Conservation (phyloP, 2,797 vertebrate species). For the Protonibea diacanthus region DNA sequence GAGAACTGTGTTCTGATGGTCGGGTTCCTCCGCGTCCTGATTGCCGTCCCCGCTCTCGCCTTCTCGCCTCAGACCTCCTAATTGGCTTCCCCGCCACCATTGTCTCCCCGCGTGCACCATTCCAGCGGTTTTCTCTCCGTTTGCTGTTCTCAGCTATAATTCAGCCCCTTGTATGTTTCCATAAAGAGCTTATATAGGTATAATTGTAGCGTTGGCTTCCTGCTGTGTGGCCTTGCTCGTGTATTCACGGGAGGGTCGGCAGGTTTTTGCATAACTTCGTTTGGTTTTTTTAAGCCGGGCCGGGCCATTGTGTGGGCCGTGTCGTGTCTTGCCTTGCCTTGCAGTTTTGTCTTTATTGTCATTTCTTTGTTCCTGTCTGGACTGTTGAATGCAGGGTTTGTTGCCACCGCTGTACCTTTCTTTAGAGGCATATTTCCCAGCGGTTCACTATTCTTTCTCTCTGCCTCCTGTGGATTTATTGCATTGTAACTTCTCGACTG, state of each 20-base stretch:
- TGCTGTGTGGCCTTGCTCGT: conserved; percentile 56
- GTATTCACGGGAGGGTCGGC: conserved; percentile 53
- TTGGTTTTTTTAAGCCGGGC: conserved; percentile 15
- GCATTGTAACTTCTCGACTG: conserved; percentile 21
- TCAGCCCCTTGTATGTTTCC: conserved; percentile 62
- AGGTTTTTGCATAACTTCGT: conserved; percentile 26
- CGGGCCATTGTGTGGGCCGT: conserved; percentile 5
- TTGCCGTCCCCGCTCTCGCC: conserved; percentile 16
- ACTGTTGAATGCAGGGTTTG: conserved; percentile 3
- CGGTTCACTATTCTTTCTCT: conserved; percentile 20
- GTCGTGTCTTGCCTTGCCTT: conserved; percentile 8
- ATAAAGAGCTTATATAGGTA: conserved; percentile 61
- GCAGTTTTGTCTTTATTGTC: conserved; percentile 26
- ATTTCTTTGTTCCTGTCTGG: conserved; percentile 24
- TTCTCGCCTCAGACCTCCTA: conserved; percentile 24
- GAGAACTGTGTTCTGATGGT: conserved; percentile 15
- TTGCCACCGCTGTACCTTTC: conserved; percentile 1
- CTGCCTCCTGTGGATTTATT: conserved; percentile 39
- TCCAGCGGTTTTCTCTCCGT: conserved; percentile 55
- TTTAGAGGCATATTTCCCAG: conserved; percentile 24
- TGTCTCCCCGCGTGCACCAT: conserved; percentile 55
- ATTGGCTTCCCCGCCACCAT: conserved; percentile 50
- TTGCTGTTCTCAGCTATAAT: conserved; percentile 62
- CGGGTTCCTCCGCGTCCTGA: conserved; percentile 22
- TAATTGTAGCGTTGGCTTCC: conserved; percentile 75